Evolutionary conservation across 2,113 vertebrate species (phyloP), one percentile per base, ranked within the genome.

Genomic region (Hemicordylus capensis): DNA sequence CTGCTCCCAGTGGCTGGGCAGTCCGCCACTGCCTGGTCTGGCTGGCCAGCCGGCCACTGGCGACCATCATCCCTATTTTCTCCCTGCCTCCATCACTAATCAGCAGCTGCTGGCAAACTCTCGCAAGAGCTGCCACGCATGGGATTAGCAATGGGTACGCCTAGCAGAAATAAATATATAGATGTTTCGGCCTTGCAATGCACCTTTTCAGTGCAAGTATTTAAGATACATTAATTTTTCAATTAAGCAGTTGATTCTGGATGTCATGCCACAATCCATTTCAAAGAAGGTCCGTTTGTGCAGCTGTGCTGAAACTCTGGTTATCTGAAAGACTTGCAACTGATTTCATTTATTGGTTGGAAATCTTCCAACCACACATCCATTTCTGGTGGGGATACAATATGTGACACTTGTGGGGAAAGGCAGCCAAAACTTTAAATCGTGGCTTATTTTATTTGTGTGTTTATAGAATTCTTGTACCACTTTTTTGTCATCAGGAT

Each of bases 211-310:
- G 69, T 44, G 37, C 9, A 72, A 44, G 9, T 72, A 72, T 72
- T 51, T 7, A 69, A 69, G 34, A 69, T 69, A 39, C 7, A 19
- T 20, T 37, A 15, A 8, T n/a, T 34, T 12, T 19, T 70, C 67
- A 20, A 42, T 24, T 17, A 17, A 22, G 37, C 17, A 42, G 22
- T 20, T 4, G 20, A 39, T 70, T 19, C 37, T 39, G 19, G 6
- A 20, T 3, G 20, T 39, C n/a, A n/a, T n/a, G n/a, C n/a, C 66
- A 69, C 31, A 69, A 14, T 67, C 66, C 15, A 37, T n/a, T 37
- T 37, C 66, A 67, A 19, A 59, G 80, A 78, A 67, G 72, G n/a
- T 59, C 86, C 83, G 76, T 59, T 85, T 22, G 19, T 70, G 67
- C 8, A 42, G 19, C 67, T 70, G 20, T 39, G 7, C 19, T 39